Conservation (phyloP, 2,797 vertebrate genomes). For the Scyliorhinus canicula region DNA sequence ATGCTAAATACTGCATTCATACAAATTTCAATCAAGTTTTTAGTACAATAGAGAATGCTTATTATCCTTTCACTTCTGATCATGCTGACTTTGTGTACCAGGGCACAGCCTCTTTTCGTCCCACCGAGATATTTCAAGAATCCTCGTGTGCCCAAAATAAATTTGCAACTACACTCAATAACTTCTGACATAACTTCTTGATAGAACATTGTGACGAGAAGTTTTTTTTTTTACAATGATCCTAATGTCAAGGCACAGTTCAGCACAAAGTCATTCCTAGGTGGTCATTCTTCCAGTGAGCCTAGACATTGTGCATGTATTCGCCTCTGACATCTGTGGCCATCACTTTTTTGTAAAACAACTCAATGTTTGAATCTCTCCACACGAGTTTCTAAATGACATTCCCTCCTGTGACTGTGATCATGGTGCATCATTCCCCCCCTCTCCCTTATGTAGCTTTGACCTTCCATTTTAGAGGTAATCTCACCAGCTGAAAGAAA, state of each 20-base stretch:
- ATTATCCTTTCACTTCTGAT: not conserved
- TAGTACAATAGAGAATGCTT: not conserved
- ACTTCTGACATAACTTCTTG: not conserved
- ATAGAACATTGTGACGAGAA: not conserved
- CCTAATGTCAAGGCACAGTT: not conserved
- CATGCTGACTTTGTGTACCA: not conserved
- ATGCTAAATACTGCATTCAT: not conserved
- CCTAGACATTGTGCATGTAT: too few species aligned
- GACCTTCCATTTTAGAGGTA: too few species aligned
- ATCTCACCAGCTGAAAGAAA: too few species aligned
- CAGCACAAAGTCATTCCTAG: not conserved
- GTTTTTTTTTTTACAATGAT: not conserved
- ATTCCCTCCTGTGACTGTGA: not conserved
- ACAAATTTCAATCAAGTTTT: not conserved
- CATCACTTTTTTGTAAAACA: too few species aligned
- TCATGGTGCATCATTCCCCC: too few species aligned
- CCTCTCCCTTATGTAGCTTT: not conserved
- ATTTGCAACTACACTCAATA: not conserved
- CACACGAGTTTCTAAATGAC: too few species aligned
- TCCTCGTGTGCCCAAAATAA: not conserved
- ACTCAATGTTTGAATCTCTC: too few species aligned
- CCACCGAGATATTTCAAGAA: conserved; percentile 32
- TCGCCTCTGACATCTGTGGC: too few species aligned
- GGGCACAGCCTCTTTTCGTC: not conserved
- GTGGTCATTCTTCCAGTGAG: not conserved